Conservation (phyloP, 2,888 invertebrate species). For the Phlogophora meticulosa region DNA sequence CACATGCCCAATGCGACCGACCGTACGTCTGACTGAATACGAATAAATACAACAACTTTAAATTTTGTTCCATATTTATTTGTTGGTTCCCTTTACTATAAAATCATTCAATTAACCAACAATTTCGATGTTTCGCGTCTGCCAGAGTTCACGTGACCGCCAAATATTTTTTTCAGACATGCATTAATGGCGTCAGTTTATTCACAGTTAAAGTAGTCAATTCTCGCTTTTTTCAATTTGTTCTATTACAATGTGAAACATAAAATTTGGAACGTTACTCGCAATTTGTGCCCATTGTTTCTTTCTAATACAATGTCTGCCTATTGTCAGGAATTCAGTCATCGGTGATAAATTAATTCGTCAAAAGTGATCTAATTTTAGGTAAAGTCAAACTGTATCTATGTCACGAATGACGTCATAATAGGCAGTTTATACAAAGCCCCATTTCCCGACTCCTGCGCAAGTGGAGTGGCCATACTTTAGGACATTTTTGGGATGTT, state of each 20-base stretch:
- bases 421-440: constrained; percentile 53
- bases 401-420: constrained; percentile 60
- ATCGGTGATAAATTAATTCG: constrained; percentile 54
- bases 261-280: constrained; percentile 34
- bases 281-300: constrained; percentile 51
- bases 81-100: no score
- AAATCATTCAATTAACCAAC: no score
- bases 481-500: neutral
- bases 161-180: neutral
- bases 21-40: no score
- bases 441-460: constrained; percentile 59
- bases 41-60: no score
- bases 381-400: constrained; percentile 57
- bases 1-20: no score
- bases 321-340: constrained; percentile 53
- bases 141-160: no score
- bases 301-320: constrained; percentile 54
- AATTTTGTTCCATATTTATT: no score
- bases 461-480: constrained; percentile 49
- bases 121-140: no score
- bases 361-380: constrained; percentile 60
- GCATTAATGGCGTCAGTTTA: neutral
- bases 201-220: constrained; percentile 1
- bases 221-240: constrained; percentile 12
- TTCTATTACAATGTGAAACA: constrained; percentile 24